Evolutionary conservation across 2,888 invertebrate genomes (phyloP).

Genomic region (Tachina lurida): DNA sequence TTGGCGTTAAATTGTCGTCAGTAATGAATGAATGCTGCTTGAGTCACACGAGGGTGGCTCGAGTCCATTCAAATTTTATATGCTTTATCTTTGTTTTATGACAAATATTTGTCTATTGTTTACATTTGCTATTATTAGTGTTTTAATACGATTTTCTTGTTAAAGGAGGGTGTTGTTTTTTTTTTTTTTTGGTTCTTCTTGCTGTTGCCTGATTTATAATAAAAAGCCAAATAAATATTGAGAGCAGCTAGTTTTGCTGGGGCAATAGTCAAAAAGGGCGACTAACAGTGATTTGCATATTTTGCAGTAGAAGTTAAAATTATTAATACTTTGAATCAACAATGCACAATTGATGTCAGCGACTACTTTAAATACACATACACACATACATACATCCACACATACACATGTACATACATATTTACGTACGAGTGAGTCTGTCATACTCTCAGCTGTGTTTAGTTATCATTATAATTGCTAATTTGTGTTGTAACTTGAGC

Average conservation of each 20-base stretch:
- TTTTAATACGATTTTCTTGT: conserved; percentile 55
- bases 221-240: conserved; percentile 33
- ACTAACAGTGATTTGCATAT: conserved; percentile 64
- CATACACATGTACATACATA: not conserved
- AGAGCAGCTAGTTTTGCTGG: conserved; percentile 13
- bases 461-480: conserved; percentile 69
- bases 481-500: conserved; percentile 40
- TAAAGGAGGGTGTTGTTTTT: conserved; percentile 38
- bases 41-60: conserved; percentile 38
- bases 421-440: not conserved
- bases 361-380: not conserved
- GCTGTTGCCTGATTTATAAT: conserved; percentile 24
- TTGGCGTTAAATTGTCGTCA: conserved; percentile 58
- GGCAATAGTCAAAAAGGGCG: conserved; percentile 34
- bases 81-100: conserved; percentile 59
- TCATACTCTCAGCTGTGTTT: conserved; percentile 66
- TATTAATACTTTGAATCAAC: conserved; percentile 66
- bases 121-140: conserved; percentile 66
- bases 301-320: conserved; percentile 53
- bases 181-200: not conserved
- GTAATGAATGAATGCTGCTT: conserved; percentile 7
- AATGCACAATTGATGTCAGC: conserved; percentile 32
- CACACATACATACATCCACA: not conserved
- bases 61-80: conserved; percentile 58
- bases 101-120: conserved; percentile 67